Percentiles rank a stretch among this genome's conserved stretches.
phyloP scores from a whole-genome alignment of 2,888 invertebrate species.

The Andrena bicolor region DNA sequence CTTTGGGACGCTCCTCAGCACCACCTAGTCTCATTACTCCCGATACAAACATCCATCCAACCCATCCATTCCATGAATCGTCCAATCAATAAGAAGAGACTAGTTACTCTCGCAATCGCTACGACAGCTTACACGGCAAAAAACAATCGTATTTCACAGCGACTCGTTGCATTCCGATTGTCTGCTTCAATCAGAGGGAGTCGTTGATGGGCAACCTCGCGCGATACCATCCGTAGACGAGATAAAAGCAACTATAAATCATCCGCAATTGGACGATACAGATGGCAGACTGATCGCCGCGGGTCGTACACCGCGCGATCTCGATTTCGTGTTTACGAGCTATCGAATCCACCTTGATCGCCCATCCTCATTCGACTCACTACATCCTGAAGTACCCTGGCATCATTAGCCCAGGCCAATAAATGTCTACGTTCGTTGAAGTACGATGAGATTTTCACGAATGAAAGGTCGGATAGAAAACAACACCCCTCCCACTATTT shows the following conservation, averaged over 20 bases:
- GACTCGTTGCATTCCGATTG: constrained; percentile 20
- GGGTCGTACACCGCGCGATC: not conserved
- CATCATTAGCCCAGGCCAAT: constrained; percentile 51
- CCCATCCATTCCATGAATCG: constrained; percentile 10
- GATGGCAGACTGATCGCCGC: not conserved
- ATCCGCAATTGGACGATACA: constrained; percentile 23
- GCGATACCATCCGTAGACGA: not conserved
- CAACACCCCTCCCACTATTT: constrained; percentile 3
- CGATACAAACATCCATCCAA: not conserved
- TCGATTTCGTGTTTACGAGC: constrained; percentile 33
- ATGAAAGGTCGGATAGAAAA: constrained; percentile 19
- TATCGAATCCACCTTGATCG: constrained; percentile 4
- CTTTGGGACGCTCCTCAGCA: not conserved
- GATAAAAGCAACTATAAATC: constrained; percentile 25
- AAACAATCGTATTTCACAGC: constrained; percentile 11
- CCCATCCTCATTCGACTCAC: not conserved
- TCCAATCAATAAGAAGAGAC: constrained; percentile 27
- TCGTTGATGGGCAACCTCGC: not conserved
- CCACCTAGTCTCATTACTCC: constrained; percentile 2
- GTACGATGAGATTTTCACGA: constrained; percentile 39
- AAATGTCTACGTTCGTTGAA: constrained; percentile 52
- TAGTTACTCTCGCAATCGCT: constrained; percentile 4
- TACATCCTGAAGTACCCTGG: not conserved
- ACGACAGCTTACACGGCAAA: constrained; percentile 4
- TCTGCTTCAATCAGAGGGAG: not conserved